Evolutionary conservation across 2,888 invertebrate species (phyloP), one percentile per base, ranked within the genome.

Genomic region (Rapana venosa): DNA sequence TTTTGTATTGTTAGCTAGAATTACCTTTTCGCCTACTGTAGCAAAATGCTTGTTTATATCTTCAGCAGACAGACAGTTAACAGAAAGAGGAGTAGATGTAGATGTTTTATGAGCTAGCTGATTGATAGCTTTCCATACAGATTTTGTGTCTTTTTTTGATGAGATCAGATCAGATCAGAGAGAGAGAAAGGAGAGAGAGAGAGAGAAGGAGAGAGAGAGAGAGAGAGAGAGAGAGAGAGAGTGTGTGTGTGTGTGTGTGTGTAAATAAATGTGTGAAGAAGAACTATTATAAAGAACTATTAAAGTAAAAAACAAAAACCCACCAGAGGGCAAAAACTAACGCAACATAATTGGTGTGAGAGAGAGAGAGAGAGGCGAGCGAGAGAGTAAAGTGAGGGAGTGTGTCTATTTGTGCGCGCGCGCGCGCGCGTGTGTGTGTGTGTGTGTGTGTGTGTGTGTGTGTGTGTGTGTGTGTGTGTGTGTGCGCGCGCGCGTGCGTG

Each of bases 171-270:
- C 58, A 58, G 58, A 15, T 58, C 58, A 13, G 58, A 13, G 15
- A 58, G 15, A 58, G 11, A 13, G 15, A 58, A 70, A 22, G 22
- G 70, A 70, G 0, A 70, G 70, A 22, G 70, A 70, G 0, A 17
- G 22, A 22, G 70, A 70, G 17, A 70, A 26, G 26, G 70, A 22
- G 22, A 70, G 17, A 22, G 70, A 22, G 70, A 17, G 22, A 22
- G 70, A 22, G 70, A 22, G 70, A 0, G 70, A 70, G 70, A 22
- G 11, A 0, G 70, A 70, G 70, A 22, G 70, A 22, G 70, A 22
- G 70, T 70, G 70, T 70, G 70, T 70, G 70, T 70, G 70, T 70
- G 70, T 70, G 70, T 70, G 70, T 70, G 70, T 70, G 70, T 70
- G 70, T 70, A 26, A 22, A 26, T 70, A 26, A 22, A 26, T 70